Evolutionary conservation across 2,797 vertebrate genomes (phyloP), one percentile per base, ranked within the genome.

Genomic region (Pteronotus mesoamericanus): DNA sequence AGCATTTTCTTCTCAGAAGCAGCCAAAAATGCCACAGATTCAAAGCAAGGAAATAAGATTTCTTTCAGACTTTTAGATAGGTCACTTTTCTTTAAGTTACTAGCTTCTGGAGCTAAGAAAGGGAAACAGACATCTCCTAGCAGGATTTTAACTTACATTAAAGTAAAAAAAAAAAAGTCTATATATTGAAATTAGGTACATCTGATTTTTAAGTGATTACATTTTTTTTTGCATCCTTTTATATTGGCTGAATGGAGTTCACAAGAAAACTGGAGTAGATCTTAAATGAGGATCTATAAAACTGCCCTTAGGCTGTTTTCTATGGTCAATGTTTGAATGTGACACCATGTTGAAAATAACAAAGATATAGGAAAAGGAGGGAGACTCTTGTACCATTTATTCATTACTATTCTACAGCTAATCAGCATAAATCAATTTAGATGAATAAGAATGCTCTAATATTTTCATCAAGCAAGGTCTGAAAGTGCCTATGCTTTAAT

Each of bases 31-130:
- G 71, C 14, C 26, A 79, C 14, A 48, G n/a, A 91, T 89, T 85
- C 15, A 89, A 96, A 87, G 34, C 12, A 86, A 78, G 24, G 34
- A 82, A 95, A 89, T 83, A 46, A 34, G 7, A 48, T 83, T 72
- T 46, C 12, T 87, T 94, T 94, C n/a, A 95, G 85, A 39, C 77
- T 34, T 87, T 97, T 87, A 46, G 5, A 79, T 93, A 0, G 6
- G 1, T 57, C 68, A 32, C 68, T 75, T 90, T 4, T 46, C 68
- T 90, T 90, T 24, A 88, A 53, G 9, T 12, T 42, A 42, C 32
- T 24, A 80, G 19, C 4, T 22, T 94, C 69, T 10, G 0, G 14
- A 83, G 18, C 46, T 82, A 46, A 64, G 24, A 83, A 83, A 96
- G 5, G 9, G 3, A 90, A 22, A 80, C 5, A 78, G 46, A 93